phyloP scores from a whole-genome alignment of 2,797 vertebrate species.

The Crocidura indochinensis region DNA sequence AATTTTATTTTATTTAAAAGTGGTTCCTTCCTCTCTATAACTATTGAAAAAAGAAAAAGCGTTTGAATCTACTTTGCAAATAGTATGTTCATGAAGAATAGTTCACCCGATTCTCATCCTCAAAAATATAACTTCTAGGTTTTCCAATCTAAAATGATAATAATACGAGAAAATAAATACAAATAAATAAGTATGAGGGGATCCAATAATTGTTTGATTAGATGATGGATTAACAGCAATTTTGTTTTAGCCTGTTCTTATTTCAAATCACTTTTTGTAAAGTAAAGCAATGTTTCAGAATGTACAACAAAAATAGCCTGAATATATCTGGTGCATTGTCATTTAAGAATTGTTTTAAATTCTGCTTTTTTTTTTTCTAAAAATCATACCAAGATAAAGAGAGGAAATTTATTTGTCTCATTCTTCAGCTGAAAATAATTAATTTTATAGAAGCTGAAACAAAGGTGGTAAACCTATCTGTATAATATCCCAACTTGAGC shows the following conservation, averaged over 20 bases:
- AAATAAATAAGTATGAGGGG: background rate
- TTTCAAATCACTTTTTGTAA: conserved; percentile 34
- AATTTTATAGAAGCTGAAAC: conserved; percentile 11
- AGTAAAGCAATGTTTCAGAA: conserved; percentile 5
- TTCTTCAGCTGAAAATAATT: background rate
- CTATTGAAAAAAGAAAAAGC: conserved; percentile 3
- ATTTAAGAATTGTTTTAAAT: background rate
- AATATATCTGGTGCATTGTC: too few species aligned
- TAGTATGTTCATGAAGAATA: background rate
- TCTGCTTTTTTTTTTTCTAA: conserved; percentile 18
- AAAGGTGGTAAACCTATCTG: background rate
- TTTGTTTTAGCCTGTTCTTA: conserved; percentile 39
- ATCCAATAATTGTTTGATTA: conserved; percentile 4
- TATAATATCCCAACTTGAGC: background rate
- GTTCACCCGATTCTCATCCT: conserved; percentile 41
- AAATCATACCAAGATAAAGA: background rate
- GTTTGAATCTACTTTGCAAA: conserved; percentile 53
- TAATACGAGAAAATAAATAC: conserved; percentile 56
- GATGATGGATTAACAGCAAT: background rate
- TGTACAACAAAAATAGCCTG: background rate
- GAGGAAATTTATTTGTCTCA: background rate
- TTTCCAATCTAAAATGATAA: conserved; percentile 40
- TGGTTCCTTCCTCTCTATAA: conserved; percentile 73
- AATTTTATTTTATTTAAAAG: conserved; percentile 74
- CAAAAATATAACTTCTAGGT: conserved; percentile 38